phyloP scores from a whole-genome alignment of 1,140 invertebrate genomes.

The Bombus confusus region DNA sequence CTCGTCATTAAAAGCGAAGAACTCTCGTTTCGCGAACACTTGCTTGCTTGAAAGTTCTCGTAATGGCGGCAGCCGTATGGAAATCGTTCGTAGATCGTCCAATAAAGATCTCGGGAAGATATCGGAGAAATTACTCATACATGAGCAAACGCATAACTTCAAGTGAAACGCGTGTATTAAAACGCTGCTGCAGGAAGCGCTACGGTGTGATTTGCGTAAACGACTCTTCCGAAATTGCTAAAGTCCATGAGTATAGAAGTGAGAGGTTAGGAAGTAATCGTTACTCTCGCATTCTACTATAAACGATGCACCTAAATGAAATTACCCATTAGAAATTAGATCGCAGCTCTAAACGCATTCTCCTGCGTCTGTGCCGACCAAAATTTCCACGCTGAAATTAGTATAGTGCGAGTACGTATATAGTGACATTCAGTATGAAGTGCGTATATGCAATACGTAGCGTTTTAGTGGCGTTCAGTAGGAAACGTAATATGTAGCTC shows the following conservation, averaged over 20 bases:
- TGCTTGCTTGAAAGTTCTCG: background rate
- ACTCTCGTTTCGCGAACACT: constrained; percentile 9
- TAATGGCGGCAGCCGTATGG: background rate
- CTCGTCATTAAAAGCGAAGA: background rate
- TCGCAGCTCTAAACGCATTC: constrained; percentile 29
- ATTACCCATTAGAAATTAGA: constrained; percentile 58
- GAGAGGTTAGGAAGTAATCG: background rate
- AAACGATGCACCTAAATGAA: constrained; percentile 49
- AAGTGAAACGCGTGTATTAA: background rate
- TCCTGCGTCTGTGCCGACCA: background rate
- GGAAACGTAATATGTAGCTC: background rate
- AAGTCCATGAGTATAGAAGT: background rate
- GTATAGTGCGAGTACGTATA: background rate
- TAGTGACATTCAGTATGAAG: background rate
- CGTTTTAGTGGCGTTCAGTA: background rate
- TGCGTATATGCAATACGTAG: background rate
- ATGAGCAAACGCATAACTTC: background rate
- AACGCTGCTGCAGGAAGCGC: background rate
- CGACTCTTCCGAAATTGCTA: constrained; percentile 40
- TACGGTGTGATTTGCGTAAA: constrained; percentile 49
- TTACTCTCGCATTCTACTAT: background rate
- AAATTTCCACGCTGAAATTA: constrained; percentile 9
- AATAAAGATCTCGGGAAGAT: background rate
- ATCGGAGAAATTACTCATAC: constrained; percentile 5
- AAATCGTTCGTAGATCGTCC: background rate